A percentile compares a stretch with the other conserved stretches of the same genome.
Evolutionary conservation across 1,140 invertebrate genomes (phyloP).

Genomic region (Schlechtendalia chinensis): DNA sequence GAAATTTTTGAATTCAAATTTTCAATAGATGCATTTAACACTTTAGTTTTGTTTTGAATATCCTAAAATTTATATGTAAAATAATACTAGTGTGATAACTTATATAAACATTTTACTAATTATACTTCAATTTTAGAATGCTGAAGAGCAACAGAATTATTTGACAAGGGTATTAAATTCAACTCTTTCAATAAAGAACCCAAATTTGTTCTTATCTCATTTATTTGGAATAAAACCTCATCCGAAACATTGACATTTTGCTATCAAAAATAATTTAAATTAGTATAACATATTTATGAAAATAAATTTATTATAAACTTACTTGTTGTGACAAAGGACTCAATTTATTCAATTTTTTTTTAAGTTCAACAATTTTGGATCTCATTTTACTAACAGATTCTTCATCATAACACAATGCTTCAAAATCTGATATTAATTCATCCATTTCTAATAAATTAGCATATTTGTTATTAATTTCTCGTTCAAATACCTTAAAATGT

Average conservation of each 20-base stretch:
- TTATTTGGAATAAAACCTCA: conserved; percentile 63
- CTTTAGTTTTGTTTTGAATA: conserved; percentile 24
- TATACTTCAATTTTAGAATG: conserved; percentile 61
- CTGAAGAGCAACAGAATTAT: conserved; percentile 66
- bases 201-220: conserved; percentile 62
- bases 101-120: not conserved
- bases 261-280: conserved; percentile 43
- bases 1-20: conserved; percentile 19
- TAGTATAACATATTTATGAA: not conserved
- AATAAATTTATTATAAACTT: not conserved
- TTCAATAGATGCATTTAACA: conserved; percentile 18
- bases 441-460: conserved; percentile 40
- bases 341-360: conserved; percentile 42
- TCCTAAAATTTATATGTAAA: conserved; percentile 2
- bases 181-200: conserved; percentile 61
- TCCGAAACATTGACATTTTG: conserved; percentile 34
- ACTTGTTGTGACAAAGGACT: conserved; percentile 41
- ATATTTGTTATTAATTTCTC: conserved; percentile 39
- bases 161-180: conserved; percentile 61
- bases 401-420: conserved; percentile 25
- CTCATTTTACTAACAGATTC: conserved; percentile 27
- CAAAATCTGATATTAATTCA: conserved; percentile 27
- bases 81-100: not conserved
- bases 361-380: conserved; percentile 7
- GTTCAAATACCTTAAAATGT: conserved; percentile 55